These are phyloP conservation scores for Pleuronectes platessa DNA, from an alignment of 2,113 vertebrate species.

Conservation along the genomic window DNA sequence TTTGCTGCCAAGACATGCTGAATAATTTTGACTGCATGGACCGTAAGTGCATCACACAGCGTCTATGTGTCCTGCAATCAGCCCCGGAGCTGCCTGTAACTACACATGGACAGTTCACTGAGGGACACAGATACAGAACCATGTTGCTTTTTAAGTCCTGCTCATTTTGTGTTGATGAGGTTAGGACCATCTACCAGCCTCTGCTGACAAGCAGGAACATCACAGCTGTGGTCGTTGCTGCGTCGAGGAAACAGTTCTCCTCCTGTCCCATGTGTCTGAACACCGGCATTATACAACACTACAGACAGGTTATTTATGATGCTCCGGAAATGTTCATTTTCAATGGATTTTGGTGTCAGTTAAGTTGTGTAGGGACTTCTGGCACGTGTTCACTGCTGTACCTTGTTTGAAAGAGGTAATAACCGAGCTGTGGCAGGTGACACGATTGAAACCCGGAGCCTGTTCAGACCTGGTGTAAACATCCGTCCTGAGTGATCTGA, in stretches of 20 bases:
- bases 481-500: not conserved
- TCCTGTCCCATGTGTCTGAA: constrained; percentile 17
- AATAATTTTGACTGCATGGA: constrained; percentile 17
- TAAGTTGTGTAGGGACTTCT: constrained; percentile 2
- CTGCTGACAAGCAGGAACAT: constrained; percentile 13
- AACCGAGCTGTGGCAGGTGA: constrained; percentile 12
- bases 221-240: constrained; percentile 4
- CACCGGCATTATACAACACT: constrained; percentile 2
- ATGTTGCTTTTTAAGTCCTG: constrained; percentile 4
- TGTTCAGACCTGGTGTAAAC: not conserved
- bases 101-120: constrained; percentile 10
- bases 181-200: constrained; percentile 22
- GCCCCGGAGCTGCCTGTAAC: constrained; percentile 23
- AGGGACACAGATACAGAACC: constrained; percentile 22
- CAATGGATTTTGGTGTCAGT: constrained; percentile 12
- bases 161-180: constrained; percentile 21
- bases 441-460: constrained; percentile 5
- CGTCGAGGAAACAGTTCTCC: constrained; percentile 21
- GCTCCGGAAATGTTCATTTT: constrained; percentile 12
- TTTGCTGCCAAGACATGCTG: not conserved
- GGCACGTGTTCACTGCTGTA: constrained; percentile 12
- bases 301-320: constrained; percentile 8
- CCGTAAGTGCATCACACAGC: constrained; percentile 2
- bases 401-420: constrained; percentile 46
- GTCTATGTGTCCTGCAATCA: constrained; percentile 20